Evolutionary conservation across 2,888 invertebrate genomes (phyloP), one percentile per base, ranked within the genome.

Genomic region (Hesperia comma): DNA sequence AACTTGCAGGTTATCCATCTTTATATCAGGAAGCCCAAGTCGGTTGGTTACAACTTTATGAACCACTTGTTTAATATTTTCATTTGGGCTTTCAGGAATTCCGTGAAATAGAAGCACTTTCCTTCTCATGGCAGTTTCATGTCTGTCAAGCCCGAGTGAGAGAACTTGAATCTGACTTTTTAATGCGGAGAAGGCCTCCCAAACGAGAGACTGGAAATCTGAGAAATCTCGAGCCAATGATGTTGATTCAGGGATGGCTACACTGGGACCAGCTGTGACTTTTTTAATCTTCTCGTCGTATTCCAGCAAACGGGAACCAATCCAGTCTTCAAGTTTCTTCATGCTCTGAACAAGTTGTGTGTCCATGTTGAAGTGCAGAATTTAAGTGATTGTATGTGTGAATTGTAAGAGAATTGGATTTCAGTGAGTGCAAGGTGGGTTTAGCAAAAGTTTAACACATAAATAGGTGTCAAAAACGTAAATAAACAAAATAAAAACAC

Each of bases 221-320:
- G 17, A 40, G 19, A 58, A 58, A 21, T 58, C 57, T 7, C 37
- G 6, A 10, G 40, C 8, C 2, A 56, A 14, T 3, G 40, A 40
- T 10, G 37, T 2, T 5, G 4, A 21, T 43, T 57, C 57, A 1
- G 57, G n/a, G 0, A n/a, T 12, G 6, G 21, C 4, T 12, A 32
- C 6, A 17, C 41, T 1, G 6, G n/a, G 10, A n/a, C 26, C 43
- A 19, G 60, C 7, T 2, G 60, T 17, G 3, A 21, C 46, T 32
- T 46, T 60, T 8, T 46, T 15, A 0, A 60, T 32, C 17, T 46
- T 60, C 1, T 46, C 46, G 7, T 60, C 60, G 10, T 60, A 60
- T 12, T 32, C 60, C 2, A 32, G 15, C 60, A 60, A 46, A 17
- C 46, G 60, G 46, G 46, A 19, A 7, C 46, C 32, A 12, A 60